These are phyloP conservation scores for Eristalis intricaria DNA, from an alignment of 2,888 invertebrate genomes.

Conservation along the genomic window DNA sequence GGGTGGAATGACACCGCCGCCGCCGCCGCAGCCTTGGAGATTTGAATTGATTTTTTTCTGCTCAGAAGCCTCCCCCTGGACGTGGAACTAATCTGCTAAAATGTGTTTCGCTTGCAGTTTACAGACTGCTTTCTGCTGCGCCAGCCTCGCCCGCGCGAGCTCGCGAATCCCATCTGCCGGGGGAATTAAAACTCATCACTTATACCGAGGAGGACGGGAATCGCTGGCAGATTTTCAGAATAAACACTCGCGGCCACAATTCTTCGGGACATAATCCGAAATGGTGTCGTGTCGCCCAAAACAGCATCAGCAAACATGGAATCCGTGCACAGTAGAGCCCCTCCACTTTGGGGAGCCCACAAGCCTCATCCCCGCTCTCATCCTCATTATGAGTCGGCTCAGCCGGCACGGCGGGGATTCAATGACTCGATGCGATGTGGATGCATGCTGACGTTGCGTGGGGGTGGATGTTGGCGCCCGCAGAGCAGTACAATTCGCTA, in stretches of 20 bases:
- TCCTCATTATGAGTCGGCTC: slow-evolving; percentile 44
- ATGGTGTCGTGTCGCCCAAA: slow-evolving; percentile 54
- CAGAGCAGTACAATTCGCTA: slow-evolving; percentile 5
- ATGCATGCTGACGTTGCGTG: slow-evolving; percentile 15
- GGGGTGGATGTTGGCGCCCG: not conserved
- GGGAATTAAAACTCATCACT: slow-evolving; percentile 71
- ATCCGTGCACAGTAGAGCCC: not conserved
- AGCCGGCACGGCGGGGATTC: slow-evolving; percentile 18
- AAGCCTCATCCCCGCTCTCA: slow-evolving; percentile 1
- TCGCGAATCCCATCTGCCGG: slow-evolving; percentile 31
- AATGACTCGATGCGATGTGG: slow-evolving; percentile 41
- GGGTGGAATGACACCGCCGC: slow-evolving; percentile 9
- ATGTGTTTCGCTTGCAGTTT: slow-evolving; percentile 66
- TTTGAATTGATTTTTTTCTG: slow-evolving; percentile 53
- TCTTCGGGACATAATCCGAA: slow-evolving; percentile 38
- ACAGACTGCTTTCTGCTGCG: not conserved
- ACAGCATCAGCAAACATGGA: slow-evolving; percentile 53
- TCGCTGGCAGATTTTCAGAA: slow-evolving; percentile 53
- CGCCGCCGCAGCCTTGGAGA: slow-evolving; percentile 11
- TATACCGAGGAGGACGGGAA: slow-evolving; percentile 52
- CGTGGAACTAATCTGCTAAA: slow-evolving; percentile 66
- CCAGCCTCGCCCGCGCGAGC: not conserved
- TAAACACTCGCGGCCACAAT: slow-evolving; percentile 59
- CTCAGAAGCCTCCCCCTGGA: slow-evolving; percentile 36
- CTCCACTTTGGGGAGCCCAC: not conserved